Evolutionary conservation across 2,797 vertebrate species (phyloP), one percentile per base, ranked within the genome.

Genomic region (Hirundo rustica): DNA sequence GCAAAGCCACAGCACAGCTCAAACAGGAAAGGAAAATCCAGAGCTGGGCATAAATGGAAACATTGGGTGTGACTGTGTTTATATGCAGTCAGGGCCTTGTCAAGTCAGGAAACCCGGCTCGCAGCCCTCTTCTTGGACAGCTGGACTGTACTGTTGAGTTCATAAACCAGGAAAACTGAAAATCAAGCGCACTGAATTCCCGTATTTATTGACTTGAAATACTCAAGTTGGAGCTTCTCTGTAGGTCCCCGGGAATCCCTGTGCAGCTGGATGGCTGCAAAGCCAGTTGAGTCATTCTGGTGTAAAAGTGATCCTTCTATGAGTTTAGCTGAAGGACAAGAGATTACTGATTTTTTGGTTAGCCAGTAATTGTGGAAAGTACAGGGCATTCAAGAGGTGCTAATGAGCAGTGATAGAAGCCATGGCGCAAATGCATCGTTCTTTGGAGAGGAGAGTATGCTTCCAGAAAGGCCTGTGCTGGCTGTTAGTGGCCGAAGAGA

Each of bases 11-110:
- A 54, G 71, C 42, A 14, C 48, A 60, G 30, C n/a, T 91, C 32
- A 30, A n/a, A 70, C 6, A 27, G 32, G n/a, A 68, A 16, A 5
- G 34, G 88, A 89, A 72, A 30, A 20, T 19, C 27, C 21, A 27
- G 21, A 34, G 6, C 15, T 36, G 16, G 22, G 13, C 71, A 88
- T 47, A 42, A 71, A 67, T 62, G 53, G 29, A 75, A 58, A 10
- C 0, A 0, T 7, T 47, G 48, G 12, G 5, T 53, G 3, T 29
- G 34, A 53, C 21, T 34, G 7, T 34, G 17, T 58, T 50, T 60
- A 57, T 40, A 26, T 23, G 45, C 32, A 18, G 26, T 57, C 32
- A 57, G 13, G 22, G 42, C 38, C 15, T 62, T 73, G 55, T 21
- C 14, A 53, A 65, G 21, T n/a, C 50, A 64, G 50, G 26, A 61